Conservation (phyloP, 2,797 vertebrate genomes). For the Gobio occitaniae region DNA sequence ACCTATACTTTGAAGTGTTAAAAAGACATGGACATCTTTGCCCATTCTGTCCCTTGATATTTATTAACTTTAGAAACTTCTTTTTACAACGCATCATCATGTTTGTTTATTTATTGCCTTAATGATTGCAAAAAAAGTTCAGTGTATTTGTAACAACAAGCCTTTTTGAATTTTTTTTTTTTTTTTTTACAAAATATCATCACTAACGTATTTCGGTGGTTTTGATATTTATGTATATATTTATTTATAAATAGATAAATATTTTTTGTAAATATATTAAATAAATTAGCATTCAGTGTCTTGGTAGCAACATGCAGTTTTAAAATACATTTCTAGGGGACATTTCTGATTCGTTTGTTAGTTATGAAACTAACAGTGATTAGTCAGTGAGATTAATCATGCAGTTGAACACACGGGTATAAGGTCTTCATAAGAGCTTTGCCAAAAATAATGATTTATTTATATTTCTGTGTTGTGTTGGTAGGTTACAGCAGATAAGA, state of each 20-base stretch:
- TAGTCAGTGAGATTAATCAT: neutral
- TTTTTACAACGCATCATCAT: neutral
- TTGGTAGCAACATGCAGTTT: neutral
- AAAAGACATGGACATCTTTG: neutral
- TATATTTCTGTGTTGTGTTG: slow-evolving; percentile 2
- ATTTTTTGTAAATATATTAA: neutral
- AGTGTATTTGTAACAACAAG: neutral
- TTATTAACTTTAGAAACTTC: neutral
- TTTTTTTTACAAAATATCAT: too few relatives aligned
- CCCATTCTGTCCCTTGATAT: neutral
- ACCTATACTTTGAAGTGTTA: neutral
- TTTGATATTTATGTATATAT: neutral
- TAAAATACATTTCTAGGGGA: neutral
- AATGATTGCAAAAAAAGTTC: neutral
- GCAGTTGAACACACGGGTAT: neutral
- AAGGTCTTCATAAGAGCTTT: neutral
- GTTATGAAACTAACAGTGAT: neutral
- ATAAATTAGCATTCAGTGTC: neutral
- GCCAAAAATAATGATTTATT: neutral
- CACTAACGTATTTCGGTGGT: neutral
- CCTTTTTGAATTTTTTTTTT: neutral
- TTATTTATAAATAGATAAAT: neutral
- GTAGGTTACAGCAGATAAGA: neutral
- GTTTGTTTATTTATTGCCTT: neutral
- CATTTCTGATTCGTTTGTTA: neutral